A percentile compares a stretch with the other conserved stretches of the same genome.
Conservation (phyloP, 2,888 invertebrate genomes). For the Melieria omissa region DNA sequence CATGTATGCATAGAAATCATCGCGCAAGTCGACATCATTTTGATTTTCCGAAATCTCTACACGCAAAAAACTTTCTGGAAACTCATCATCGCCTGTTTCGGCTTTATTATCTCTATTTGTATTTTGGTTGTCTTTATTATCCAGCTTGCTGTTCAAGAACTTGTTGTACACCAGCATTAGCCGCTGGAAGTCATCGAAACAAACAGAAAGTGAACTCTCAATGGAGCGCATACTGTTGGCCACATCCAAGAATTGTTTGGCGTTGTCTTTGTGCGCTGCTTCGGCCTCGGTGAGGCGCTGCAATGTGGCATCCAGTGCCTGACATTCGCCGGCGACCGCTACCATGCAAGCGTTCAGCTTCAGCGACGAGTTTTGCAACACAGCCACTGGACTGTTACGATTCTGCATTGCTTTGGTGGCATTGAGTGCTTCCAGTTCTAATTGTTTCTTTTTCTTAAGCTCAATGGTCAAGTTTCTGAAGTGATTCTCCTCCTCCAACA, state of each 20-base stretch:
- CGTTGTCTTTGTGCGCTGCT: constrained; percentile 56
- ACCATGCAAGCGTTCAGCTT: constrained; percentile 65
- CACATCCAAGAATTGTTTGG: constrained; percentile 59
- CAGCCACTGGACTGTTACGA: constrained; percentile 57
- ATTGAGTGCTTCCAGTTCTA: constrained; percentile 57
- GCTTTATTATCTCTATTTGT: constrained; percentile 34
- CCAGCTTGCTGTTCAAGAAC: constrained; percentile 60
- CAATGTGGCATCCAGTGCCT: constrained; percentile 60
- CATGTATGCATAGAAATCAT: constrained; percentile 66
- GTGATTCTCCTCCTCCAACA: constrained; percentile 63
- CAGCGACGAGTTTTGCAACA: constrained; percentile 63
- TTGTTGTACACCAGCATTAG: constrained; percentile 65
- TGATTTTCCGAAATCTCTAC: constrained; percentile 59
- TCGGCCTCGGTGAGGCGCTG: constrained; percentile 61
- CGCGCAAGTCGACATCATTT: constrained; percentile 54
- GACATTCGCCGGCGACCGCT: constrained; percentile 65
- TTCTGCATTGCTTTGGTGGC: constrained; percentile 54
- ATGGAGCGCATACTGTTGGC: constrained; percentile 63
- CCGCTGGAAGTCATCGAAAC: constrained; percentile 65
- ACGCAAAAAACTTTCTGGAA: constrained; percentile 59
- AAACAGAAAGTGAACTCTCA: constrained; percentile 60
- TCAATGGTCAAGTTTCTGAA: constrained; percentile 60
- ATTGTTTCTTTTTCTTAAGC: constrained; percentile 55
- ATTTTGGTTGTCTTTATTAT: constrained; percentile 41
- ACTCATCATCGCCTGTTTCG: constrained; percentile 50